Evolutionary conservation across 2,113 vertebrate species (phyloP), one percentile per base, ranked within the genome.

Genomic region (Caloenas nicobarica): DNA sequence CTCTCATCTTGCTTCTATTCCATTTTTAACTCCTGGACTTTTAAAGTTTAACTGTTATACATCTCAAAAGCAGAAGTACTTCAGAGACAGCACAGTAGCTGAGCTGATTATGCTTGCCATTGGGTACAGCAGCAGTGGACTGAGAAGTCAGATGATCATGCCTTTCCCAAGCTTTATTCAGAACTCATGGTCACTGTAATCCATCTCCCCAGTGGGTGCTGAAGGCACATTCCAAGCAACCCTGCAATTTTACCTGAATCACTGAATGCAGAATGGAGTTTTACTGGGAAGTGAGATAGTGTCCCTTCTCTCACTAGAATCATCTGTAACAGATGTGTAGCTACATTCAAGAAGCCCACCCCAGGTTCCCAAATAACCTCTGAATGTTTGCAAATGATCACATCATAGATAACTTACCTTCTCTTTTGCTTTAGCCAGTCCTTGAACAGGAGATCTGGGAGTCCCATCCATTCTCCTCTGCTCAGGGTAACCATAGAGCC

Each of bases 401-500:
- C 29, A 38, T 22, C 57, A 34, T 2, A 38, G 10, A 15, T 73
- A 38, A 15, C 93, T 96, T 36, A 98, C 98, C 98, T 98, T 88
- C 96, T 96, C 72, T 96, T 98, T 84, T 89, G 97, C 62, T 95
- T 95, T 71, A 98, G 95, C 98, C 98, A 99, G 85, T 99, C 98
- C 76, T 98, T 98, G 88, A 98, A 97, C 2, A 93, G 96, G 33
- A 98, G 96, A 74, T 98, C 98, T 6, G 98, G 98, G 5, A 99
- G 98, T 34, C 98, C 98, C 98, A 99, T 99, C 98, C 98, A 99
- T 80, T 98, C 97, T 11, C 98, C 98, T 48, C 85, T 98, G 92
- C 98, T 99, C 70, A 99, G 95, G 16, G 98, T 99, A 86, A 98
- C 79, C 98, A 98, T 98, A 36, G 98, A 98, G 34, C 98, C 98